phyloP scores from a whole-genome alignment of 2,113 vertebrate genomes.

The Calyptomena viridis region DNA sequence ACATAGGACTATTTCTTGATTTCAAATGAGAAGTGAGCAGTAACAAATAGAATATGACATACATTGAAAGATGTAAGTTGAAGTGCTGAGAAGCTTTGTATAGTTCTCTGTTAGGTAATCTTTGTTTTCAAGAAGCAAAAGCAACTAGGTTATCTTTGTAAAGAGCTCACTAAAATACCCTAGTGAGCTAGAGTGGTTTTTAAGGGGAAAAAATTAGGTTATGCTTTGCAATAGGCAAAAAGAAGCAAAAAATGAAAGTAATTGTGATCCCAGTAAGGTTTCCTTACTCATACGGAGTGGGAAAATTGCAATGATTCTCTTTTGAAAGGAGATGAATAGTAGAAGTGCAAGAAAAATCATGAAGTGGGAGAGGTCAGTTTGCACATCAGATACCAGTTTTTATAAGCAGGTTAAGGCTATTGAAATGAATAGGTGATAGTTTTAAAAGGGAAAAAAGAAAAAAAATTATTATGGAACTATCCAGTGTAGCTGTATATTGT shows the following conservation, averaged over 20 bases:
- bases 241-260: background rate
- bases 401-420: background rate
- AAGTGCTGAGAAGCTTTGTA: background rate
- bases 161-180: background rate
- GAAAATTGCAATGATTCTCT: background rate
- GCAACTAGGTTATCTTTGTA: background rate
- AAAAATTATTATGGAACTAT: background rate
- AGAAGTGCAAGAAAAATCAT: background rate
- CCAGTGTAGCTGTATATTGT: background rate
- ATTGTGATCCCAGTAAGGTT: background rate
- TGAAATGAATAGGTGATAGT: background rate
- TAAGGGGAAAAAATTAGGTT: background rate
- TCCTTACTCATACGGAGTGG: background rate
- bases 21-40: background rate
- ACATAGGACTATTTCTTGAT: background rate
- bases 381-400: background rate
- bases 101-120: background rate
- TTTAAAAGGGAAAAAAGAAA: background rate
- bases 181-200: background rate
- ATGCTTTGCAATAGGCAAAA: background rate
- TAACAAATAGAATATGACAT: background rate
- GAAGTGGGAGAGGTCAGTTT: background rate
- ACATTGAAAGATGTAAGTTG: background rate
- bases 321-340: background rate
- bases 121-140: background rate